A percentile compares a stretch with the other conserved stretches of the same genome.
phyloP scores from a whole-genome alignment of 2,888 invertebrate species.

The Trileptium ribeirensis region DNA sequence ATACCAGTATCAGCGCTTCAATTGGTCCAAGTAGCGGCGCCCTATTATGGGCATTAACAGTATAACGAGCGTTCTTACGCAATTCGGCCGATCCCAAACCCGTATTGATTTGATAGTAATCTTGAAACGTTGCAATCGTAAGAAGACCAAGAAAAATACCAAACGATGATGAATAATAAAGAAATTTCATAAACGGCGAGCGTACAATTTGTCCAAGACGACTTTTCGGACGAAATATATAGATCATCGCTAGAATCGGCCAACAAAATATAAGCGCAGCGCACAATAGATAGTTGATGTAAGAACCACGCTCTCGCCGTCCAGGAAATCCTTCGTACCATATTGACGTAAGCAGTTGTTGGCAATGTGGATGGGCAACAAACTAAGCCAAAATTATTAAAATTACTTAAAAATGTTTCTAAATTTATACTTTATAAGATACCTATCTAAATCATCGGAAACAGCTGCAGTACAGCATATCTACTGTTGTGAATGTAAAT shows the following conservation, averaged over 20 bases:
- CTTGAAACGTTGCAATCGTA: conserved; percentile 53
- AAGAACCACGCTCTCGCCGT: conserved; percentile 54
- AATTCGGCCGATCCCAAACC: background rate
- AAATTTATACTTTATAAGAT: too few species aligned
- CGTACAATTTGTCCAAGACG: conserved; percentile 56
- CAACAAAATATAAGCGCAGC: conserved; percentile 56
- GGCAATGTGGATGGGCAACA: conserved; percentile 59
- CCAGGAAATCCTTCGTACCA: conserved; percentile 59
- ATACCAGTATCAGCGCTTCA: conserved; percentile 57
- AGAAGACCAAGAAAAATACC: conserved; percentile 57
- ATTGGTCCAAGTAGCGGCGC: conserved; percentile 57
- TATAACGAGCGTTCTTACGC: conserved; percentile 12
- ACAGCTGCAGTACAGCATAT: too few species aligned
- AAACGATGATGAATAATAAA: conserved; percentile 59
- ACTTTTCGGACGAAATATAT: conserved; percentile 53
- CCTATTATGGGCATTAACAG: conserved; percentile 49
- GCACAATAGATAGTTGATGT: conserved; percentile 55
- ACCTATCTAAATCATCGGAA: too few species aligned
- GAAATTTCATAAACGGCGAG: conserved; percentile 60
- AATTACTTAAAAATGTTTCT: too few species aligned
- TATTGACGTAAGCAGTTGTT: conserved; percentile 58
- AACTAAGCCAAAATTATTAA: conserved; percentile 55
- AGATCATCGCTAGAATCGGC: conserved; percentile 53
- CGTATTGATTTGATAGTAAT: conserved; percentile 37
- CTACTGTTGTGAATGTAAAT: too few species aligned